Evolutionary conservation across 2,888 invertebrate genomes (phyloP).

Genomic region (Drosophila algonquin): DNA sequence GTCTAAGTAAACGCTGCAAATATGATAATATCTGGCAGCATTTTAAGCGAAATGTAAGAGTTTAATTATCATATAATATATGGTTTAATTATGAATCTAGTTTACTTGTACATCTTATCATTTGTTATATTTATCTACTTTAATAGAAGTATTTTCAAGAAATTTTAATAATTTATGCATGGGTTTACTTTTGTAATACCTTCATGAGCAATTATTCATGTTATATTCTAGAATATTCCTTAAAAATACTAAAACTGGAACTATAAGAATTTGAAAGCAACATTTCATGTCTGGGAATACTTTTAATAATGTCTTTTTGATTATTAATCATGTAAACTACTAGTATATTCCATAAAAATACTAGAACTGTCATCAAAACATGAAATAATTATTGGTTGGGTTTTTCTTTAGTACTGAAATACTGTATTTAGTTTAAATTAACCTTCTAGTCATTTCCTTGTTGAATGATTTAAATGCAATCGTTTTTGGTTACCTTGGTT

Average conservation of each 20-base stretch:
- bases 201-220: neutral
- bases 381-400: neutral
- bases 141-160: neutral
- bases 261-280: no score
- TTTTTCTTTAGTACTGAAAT: neutral
- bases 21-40: conserved; percentile 70
- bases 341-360: neutral
- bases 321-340: neutral
- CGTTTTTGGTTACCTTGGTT: conserved; percentile 1
- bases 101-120: no score
- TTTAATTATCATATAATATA: no score
- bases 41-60: conserved; percentile 68
- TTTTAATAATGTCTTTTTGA: no score
- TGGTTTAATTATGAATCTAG: no score
- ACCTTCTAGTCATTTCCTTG: neutral
- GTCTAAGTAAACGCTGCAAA: conserved; percentile 61
- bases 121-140: neutral
- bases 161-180: no score
- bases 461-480: neutral
- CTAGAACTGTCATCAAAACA: no score
- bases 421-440: neutral
- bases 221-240: neutral
- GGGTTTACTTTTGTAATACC: no score
- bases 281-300: no score
- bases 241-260: no score